Evolutionary conservation across 2,113 vertebrate species (phyloP).

Genomic region (Heteronetta atricapilla): DNA sequence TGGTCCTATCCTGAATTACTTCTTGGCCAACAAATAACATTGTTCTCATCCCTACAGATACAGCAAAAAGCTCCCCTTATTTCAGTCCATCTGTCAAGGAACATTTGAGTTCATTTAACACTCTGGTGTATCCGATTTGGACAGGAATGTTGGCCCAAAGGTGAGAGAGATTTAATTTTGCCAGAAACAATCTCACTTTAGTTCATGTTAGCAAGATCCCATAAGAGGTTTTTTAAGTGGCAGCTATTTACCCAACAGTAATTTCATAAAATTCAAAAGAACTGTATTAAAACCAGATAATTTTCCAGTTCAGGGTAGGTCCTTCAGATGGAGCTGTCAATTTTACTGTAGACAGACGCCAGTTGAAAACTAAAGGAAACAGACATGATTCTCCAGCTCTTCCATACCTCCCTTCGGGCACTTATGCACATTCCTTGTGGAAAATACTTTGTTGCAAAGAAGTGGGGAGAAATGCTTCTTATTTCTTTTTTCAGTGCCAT

Average conservation of each 20-base stretch:
- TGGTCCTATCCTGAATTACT: not conserved
- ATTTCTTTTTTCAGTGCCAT: not conserved
- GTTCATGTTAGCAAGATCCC: not conserved
- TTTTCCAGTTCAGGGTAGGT: conserved; percentile 12
- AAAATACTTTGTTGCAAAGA: not conserved
- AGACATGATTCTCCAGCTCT: not conserved
- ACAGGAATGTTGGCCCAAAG: conserved; percentile 7
- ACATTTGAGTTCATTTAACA: not conserved
- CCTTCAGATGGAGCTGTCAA: conserved; percentile 23
- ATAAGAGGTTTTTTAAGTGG: not conserved
- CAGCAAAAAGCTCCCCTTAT: not conserved
- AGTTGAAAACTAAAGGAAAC: conserved; percentile 11
- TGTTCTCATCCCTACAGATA: not conserved
- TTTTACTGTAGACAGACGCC: not conserved
- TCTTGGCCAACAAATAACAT: not conserved
- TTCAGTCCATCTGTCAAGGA: not conserved
- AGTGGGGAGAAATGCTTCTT: not conserved
- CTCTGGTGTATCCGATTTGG: not conserved
- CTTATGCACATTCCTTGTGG: not conserved
- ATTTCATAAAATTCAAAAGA: conserved; percentile 17
- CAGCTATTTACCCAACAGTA: not conserved
- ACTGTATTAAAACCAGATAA: conserved; percentile 31
- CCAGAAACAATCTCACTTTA: not conserved
- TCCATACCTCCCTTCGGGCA: not conserved
- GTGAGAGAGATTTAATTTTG: not conserved